Conservation (phyloP, 2,797 vertebrate species). For the Prionace glauca region DNA sequence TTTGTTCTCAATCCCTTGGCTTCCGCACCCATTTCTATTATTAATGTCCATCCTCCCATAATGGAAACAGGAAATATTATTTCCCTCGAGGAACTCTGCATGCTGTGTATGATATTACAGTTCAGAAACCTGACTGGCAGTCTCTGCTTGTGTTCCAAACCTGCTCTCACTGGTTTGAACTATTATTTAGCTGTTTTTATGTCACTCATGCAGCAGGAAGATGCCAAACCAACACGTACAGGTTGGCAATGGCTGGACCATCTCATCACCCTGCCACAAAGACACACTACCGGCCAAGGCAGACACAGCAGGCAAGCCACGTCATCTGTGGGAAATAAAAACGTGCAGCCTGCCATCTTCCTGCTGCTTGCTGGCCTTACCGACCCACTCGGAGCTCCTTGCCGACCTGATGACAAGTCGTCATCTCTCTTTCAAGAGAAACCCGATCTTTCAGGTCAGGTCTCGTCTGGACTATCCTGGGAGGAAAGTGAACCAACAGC, state of each 20-base stretch:
- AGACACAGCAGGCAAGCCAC: background rate
- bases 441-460: background rate
- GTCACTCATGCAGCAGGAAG: background rate
- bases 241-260: background rate
- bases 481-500: background rate
- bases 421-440: no score
- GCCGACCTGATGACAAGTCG: no score
- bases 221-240: background rate
- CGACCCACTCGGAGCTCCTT: no score
- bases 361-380: background rate
- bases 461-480: background rate
- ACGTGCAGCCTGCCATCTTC: background rate
- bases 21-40: background rate
- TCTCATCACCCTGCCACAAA: background rate
- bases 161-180: background rate
- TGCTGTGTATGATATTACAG: background rate
- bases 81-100: background rate
- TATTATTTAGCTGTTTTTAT: no score
- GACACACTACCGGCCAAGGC: background rate
- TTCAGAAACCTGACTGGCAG: background rate
- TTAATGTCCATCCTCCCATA: background rate
- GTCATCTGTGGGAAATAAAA: background rate
- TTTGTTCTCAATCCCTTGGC: background rate
- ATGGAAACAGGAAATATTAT: conserved; percentile 16
- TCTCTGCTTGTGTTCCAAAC: background rate